A percentile compares a stretch with the other conserved stretches of the same genome.
phyloP scores from a whole-genome alignment of 2,797 vertebrate species.

The Cetoscarus ocellatus region DNA sequence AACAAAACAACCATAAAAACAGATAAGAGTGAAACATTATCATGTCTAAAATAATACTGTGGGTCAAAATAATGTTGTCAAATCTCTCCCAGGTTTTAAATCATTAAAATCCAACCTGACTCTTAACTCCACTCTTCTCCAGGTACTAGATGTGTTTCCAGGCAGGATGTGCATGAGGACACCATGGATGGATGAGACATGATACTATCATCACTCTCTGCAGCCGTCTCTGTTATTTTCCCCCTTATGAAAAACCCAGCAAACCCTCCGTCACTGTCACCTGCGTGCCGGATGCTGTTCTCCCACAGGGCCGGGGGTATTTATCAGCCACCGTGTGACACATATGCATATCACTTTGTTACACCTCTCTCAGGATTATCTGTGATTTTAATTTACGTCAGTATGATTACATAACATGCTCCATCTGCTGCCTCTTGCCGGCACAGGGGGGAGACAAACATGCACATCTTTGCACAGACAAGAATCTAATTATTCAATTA shows the following conservation, averaged over 20 bases:
- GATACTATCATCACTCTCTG: slow-evolving; percentile 54
- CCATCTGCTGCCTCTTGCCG: slow-evolving; percentile 66
- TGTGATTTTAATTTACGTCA: slow-evolving; percentile 65
- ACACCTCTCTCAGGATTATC: slow-evolving; percentile 51
- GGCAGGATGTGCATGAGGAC: slow-evolving; percentile 39
- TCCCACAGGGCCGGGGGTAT: slow-evolving; percentile 34
- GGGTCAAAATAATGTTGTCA: neutral
- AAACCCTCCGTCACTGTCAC: slow-evolving; percentile 49
- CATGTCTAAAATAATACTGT: neutral
- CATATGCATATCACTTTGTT: slow-evolving; percentile 35
- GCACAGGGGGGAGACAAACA: slow-evolving; percentile 60
- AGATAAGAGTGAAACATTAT: too few species aligned
- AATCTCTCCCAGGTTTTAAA: neutral
- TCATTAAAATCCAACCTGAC: neutral
- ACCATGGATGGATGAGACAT: slow-evolving; percentile 58
- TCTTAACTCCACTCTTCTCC: neutral
- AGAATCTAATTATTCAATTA: slow-evolving; percentile 78
- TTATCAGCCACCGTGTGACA: slow-evolving; percentile 49
- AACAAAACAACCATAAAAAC: too few species aligned
- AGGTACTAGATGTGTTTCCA: slow-evolving; percentile 34
- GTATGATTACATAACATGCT: slow-evolving; percentile 64
- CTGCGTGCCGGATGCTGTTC: slow-evolving; percentile 33
- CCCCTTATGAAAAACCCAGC: slow-evolving; percentile 47
- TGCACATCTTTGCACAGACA: slow-evolving; percentile 64
- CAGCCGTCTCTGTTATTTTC: slow-evolving; percentile 40